Conservation (phyloP, 2,113 vertebrate species). For the Cyanoliseus patagonus region DNA sequence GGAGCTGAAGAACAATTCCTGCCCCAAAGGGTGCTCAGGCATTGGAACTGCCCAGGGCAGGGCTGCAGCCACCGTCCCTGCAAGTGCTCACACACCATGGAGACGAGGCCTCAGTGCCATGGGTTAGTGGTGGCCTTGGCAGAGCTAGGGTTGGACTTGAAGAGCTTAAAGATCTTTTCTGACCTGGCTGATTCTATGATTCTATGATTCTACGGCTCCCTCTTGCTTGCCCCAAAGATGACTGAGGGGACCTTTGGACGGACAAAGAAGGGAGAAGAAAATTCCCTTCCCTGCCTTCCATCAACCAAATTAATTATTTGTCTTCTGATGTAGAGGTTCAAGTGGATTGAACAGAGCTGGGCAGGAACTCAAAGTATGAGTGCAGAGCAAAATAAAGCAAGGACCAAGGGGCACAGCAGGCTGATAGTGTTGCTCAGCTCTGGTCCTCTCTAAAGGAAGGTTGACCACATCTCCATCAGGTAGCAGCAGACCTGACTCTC, state of each 20-base stretch:
- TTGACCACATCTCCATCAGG: neutral
- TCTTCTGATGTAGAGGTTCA: neutral
- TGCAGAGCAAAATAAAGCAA: neutral
- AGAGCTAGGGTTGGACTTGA: neutral
- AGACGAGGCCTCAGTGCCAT: neutral
- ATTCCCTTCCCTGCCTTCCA: neutral
- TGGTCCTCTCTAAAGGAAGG: neutral
- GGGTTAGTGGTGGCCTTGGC: neutral
- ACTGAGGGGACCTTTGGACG: neutral
- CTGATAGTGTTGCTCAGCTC: neutral
- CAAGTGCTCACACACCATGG: rapidly evolving
- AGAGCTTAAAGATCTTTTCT: neutral
- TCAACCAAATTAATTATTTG: neutral
- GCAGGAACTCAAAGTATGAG: neutral
- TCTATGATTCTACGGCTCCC: neutral
- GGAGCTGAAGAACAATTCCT: neutral
- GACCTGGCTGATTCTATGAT: neutral
- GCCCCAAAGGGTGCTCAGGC: neutral
- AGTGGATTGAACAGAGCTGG: neutral
- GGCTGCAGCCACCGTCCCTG: neutral
- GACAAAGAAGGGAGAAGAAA: neutral
- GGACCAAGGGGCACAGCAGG: neutral
- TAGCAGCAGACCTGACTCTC: neutral
- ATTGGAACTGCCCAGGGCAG: neutral
- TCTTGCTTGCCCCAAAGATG: neutral